A percentile compares a stretch with the other conserved stretches of the same genome.
Evolutionary conservation across 1,140 invertebrate species (phyloP).

Genomic region (Epicauta chinensis): DNA sequence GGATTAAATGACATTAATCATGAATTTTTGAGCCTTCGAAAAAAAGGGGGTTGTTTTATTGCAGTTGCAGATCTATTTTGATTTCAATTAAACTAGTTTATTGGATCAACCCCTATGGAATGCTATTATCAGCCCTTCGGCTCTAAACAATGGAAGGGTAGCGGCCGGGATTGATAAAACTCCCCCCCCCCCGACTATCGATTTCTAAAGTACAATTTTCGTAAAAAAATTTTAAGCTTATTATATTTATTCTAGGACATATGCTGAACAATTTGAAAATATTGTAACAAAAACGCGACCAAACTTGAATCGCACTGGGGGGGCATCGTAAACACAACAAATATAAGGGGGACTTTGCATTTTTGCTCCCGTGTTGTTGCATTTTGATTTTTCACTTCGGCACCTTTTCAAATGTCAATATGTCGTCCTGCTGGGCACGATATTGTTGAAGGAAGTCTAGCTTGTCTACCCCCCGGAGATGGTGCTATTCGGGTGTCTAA

Average conservation of each 20-base stretch:
- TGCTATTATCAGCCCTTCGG: constrained; percentile 23
- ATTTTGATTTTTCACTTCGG: constrained; percentile 41
- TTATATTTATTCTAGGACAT: constrained; percentile 34
- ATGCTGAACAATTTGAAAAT: constrained; percentile 32
- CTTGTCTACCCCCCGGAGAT: constrained; percentile 10
- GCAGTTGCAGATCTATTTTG: constrained; percentile 21
- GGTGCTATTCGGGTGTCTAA: constrained; percentile 28
- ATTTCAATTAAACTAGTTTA: constrained; percentile 31
- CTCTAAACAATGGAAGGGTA: not conserved
- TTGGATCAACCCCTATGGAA: constrained; percentile 28
- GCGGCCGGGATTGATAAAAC: no score
- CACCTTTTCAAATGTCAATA: constrained; percentile 40
- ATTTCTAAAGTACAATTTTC: no score
- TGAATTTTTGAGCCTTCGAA: not conserved
- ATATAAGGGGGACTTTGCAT: constrained; percentile 31
- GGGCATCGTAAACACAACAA: constrained; percentile 39
- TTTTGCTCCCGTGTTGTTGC: not conserved
- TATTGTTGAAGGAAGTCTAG: constrained; percentile 26
- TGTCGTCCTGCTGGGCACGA: constrained; percentile 25
- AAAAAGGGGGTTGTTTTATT: not conserved
- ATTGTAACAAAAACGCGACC: constrained; percentile 40
- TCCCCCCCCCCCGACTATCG: no score
- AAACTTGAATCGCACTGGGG: constrained; percentile 39
- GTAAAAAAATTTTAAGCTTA: constrained; percentile 27
- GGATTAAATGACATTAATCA: not conserved